A percentile compares a stretch with the other conserved stretches of the same genome.
These are phyloP conservation scores for Tetramorium parvispinum DNA, from an alignment of 1,140 invertebrate genomes.

Conservation along the genomic window DNA sequence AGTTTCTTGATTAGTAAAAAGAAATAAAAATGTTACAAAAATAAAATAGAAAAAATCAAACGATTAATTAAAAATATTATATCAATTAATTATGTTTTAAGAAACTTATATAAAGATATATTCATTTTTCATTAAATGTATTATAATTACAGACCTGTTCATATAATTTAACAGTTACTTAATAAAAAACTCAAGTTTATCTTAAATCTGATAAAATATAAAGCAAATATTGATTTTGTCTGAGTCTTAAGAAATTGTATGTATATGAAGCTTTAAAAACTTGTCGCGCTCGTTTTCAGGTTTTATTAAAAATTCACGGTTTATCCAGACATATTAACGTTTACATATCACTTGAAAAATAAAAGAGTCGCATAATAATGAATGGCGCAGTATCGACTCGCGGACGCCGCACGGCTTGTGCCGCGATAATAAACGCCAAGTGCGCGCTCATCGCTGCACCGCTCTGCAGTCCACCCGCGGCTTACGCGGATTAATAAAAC, in stretches of 20 bases:
- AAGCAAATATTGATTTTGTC: slow-evolving; percentile 2
- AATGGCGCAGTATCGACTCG: slow-evolving; percentile 14
- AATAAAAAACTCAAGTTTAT: neutral
- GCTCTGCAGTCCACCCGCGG: slow-evolving; percentile 26
- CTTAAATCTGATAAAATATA: neutral
- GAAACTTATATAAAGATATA: neutral
- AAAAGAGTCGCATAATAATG: slow-evolving; percentile 4
- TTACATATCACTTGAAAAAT: slow-evolving; percentile 8
- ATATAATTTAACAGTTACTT: neutral
- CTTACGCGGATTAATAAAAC: slow-evolving; percentile 72
- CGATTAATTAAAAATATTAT: neutral
- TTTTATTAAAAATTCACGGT: neutral
- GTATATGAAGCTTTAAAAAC: neutral
- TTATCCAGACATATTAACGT: neutral
- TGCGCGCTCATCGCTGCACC: slow-evolving; percentile 26
- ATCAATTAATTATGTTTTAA: neutral
- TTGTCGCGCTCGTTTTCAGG: neutral
- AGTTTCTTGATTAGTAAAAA: neutral
- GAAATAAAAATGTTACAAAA: neutral
- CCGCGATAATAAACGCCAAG: neutral
- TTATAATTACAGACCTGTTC: neutral
- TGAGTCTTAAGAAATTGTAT: no score
- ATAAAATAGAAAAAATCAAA: neutral
- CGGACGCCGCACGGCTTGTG: neutral
- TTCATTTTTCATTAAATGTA: neutral